A percentile compares a stretch with the other conserved stretches of the same genome.
Conservation (phyloP, 2,797 vertebrate species). For the Enteromius anoplus region DNA sequence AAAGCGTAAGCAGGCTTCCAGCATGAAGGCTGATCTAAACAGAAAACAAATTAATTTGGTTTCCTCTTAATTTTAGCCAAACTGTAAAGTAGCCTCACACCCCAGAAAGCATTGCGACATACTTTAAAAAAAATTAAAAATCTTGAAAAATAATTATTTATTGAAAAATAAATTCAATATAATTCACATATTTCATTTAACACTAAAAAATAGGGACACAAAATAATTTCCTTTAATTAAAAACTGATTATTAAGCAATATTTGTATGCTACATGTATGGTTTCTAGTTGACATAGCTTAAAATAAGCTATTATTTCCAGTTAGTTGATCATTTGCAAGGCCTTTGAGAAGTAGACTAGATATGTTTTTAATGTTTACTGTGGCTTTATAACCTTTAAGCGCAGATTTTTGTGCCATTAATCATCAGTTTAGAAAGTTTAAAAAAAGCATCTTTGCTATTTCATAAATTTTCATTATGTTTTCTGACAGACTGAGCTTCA, state of each 20-base stretch:
- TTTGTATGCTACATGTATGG: background rate
- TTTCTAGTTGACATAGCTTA: background rate
- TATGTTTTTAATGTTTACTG: background rate
- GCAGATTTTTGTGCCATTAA: background rate
- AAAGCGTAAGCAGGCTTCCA: background rate
- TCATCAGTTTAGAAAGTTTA: background rate
- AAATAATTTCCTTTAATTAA: background rate
- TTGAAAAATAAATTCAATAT: background rate
- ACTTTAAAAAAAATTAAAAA: too few relatives aligned
- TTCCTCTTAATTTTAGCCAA: background rate
- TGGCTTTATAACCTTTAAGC: background rate
- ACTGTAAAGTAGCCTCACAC: constrained; percentile 7
- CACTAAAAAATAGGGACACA: background rate
- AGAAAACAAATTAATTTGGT: constrained; percentile 3
- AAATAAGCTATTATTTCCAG: background rate
- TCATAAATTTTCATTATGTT: background rate
- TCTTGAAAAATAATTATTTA: too few relatives aligned
- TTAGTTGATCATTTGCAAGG: background rate
- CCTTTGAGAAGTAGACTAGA: background rate
- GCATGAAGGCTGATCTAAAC: background rate
- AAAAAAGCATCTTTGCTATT: background rate
- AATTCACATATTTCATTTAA: background rate
- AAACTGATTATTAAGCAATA: background rate
- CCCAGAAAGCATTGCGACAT: background rate
- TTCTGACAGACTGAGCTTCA: constrained; percentile 64